Conservation (phyloP, 2,797 vertebrate genomes). For the Crypturellus tataupa region DNA sequence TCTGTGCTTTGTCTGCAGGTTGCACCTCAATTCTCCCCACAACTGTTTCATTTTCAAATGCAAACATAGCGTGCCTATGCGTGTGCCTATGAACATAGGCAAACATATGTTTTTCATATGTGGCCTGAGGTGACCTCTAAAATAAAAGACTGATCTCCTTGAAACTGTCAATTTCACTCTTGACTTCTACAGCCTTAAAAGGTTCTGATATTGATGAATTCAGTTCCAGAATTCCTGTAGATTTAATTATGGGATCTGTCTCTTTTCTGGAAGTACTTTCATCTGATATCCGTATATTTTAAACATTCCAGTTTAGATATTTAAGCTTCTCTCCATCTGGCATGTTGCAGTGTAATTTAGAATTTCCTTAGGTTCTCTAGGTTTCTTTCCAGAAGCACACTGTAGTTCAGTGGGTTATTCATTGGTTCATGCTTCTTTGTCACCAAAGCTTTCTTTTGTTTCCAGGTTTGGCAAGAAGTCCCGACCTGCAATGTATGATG, state of each 20-base stretch:
- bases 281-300: not conserved
- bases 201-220: not conserved
- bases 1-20: not conserved
- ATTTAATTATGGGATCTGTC: not conserved
- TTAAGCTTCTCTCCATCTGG: not conserved
- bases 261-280: not conserved
- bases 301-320: not conserved
- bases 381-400: not conserved
- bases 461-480: slow-evolving; percentile 98
- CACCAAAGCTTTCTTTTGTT: slow-evolving; percentile 42
- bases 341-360: not conserved
- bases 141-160: not conserved
- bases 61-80: not conserved
- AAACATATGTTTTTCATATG: not conserved
- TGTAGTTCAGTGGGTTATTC: not conserved
- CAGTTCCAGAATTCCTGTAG: not conserved
- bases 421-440: not conserved
- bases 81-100: no score
- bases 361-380: not conserved
- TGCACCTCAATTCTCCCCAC: not conserved
- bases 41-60: not conserved
- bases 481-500: slow-evolving; percentile 97
- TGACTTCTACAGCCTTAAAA: not conserved
- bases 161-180: not conserved
- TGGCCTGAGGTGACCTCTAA: not conserved